Percentiles rank a stretch among this genome's conserved stretches.
phyloP scores from a whole-genome alignment of 2,888 invertebrate species.

The Scelioninae gen. 2 region DNA sequence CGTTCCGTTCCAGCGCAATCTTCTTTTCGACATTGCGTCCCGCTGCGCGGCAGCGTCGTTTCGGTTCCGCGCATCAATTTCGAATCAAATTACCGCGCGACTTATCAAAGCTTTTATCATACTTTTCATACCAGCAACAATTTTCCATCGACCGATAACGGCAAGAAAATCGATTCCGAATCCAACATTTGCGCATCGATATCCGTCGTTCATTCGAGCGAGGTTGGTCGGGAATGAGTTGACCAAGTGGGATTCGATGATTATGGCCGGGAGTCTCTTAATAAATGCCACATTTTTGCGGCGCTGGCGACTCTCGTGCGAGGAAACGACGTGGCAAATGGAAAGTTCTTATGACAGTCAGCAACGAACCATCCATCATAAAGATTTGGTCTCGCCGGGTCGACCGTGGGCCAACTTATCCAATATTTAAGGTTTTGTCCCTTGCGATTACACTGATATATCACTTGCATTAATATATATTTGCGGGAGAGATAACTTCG shows the following conservation, averaged over 20 bases:
- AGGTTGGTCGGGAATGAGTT: too few species aligned
- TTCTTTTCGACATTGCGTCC: constrained; percentile 59
- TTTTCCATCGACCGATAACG: too few species aligned
- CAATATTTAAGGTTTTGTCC: constrained; percentile 76
- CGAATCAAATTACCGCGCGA: too few species aligned
- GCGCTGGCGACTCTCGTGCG: constrained; percentile 29
- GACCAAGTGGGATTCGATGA: constrained; percentile 15
- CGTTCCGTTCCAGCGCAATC: constrained; percentile 62
- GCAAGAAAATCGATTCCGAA: too few species aligned
- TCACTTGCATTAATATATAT: constrained; percentile 76
- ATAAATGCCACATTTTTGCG: constrained; percentile 59
- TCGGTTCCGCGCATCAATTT: constrained; percentile 35
- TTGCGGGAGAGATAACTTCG: constrained; percentile 72
- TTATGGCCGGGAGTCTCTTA: constrained; percentile 49
- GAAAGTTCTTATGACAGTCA: constrained; percentile 75
- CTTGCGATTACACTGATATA: constrained; percentile 73
- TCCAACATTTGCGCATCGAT: too few species aligned
- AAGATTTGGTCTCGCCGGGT: constrained; percentile 74
- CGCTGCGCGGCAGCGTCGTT: constrained; percentile 57
- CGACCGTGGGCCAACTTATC: constrained; percentile 73
- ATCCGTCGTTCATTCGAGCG: too few species aligned
- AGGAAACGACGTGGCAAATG: constrained; percentile 38
- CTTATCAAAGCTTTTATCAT: too few species aligned
- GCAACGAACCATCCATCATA: constrained; percentile 73
- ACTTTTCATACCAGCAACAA: too few species aligned